Evolutionary conservation across 2,797 vertebrate species (phyloP).

Genomic region (Sebastes oblongus): DNA sequence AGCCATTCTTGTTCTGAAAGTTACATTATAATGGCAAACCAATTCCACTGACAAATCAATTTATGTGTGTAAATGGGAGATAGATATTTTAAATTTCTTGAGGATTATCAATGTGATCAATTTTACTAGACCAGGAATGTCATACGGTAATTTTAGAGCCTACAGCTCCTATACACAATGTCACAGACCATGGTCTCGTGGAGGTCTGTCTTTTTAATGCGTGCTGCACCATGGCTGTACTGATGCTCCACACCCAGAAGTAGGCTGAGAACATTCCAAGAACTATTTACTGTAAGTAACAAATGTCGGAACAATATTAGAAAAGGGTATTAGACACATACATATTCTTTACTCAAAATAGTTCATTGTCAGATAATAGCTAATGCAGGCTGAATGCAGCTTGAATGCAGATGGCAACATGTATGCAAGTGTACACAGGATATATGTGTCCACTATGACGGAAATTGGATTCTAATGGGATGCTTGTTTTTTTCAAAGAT

Average conservation of each 20-base stretch:
- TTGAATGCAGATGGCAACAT: neutral
- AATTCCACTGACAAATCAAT: neutral
- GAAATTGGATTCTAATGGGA: neutral
- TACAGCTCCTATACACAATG: neutral
- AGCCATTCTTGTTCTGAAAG: neutral
- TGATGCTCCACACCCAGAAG: constrained; percentile 9
- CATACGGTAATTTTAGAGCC: neutral
- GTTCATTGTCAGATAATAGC: neutral
- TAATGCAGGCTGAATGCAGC: neutral
- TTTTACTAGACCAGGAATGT: neutral
- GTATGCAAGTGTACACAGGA: neutral
- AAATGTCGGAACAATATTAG: neutral
- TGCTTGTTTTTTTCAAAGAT: neutral
- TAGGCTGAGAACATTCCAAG: neutral
- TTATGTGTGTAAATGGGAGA: neutral
- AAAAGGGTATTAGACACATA: neutral
- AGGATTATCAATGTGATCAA: neutral
- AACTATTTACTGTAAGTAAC: neutral
- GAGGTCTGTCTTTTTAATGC: neutral
- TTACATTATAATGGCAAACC: neutral
- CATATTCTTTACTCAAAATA: neutral
- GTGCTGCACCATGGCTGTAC: constrained; percentile 22
- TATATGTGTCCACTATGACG: neutral
- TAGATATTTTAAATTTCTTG: neutral
- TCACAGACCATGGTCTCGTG: neutral